phyloP scores from a whole-genome alignment of 2,797 vertebrate genomes.

The Rachycentron canadum region DNA sequence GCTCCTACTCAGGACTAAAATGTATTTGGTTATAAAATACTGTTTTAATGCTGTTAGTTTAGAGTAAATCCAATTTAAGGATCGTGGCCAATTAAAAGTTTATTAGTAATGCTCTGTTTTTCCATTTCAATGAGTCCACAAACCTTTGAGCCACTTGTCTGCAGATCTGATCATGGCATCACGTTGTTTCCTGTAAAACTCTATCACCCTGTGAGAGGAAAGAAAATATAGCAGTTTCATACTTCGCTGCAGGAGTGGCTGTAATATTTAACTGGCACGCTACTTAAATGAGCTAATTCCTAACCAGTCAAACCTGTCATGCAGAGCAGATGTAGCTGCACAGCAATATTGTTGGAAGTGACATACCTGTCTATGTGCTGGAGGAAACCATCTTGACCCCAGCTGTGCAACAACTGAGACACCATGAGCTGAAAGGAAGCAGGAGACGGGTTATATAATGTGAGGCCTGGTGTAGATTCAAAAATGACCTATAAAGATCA shows the following conservation, averaged over 20 bases:
- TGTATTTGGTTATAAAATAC: neutral
- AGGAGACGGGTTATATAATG: neutral
- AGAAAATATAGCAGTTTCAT: neutral
- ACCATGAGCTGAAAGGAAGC: constrained; percentile 87
- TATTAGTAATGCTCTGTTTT: neutral
- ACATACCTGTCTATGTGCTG: constrained; percentile 90
- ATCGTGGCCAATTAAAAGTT: neutral
- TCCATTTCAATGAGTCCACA: constrained; percentile 5
- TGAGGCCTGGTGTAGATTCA: neutral
- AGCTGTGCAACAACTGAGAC: constrained; percentile 89
- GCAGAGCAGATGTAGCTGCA: neutral
- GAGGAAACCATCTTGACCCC: constrained; percentile 93
- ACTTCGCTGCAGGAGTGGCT: neutral
- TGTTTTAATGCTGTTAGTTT: neutral
- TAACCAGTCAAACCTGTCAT: constrained; percentile 8
- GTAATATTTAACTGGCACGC: neutral
- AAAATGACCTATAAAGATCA: neutral
- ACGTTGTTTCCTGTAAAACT: constrained; percentile 87
- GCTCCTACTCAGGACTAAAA: neutral
- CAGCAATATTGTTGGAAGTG: neutral
- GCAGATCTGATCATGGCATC: constrained; percentile 86
- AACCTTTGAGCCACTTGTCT: constrained; percentile 90
- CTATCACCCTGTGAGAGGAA: constrained; percentile 76
- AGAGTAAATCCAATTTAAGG: neutral
- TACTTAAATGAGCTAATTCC: neutral